Percentiles rank a stretch among this genome's conserved stretches.
phyloP scores from a whole-genome alignment of 2,888 invertebrate species.

The Seladonia tumulorum region DNA sequence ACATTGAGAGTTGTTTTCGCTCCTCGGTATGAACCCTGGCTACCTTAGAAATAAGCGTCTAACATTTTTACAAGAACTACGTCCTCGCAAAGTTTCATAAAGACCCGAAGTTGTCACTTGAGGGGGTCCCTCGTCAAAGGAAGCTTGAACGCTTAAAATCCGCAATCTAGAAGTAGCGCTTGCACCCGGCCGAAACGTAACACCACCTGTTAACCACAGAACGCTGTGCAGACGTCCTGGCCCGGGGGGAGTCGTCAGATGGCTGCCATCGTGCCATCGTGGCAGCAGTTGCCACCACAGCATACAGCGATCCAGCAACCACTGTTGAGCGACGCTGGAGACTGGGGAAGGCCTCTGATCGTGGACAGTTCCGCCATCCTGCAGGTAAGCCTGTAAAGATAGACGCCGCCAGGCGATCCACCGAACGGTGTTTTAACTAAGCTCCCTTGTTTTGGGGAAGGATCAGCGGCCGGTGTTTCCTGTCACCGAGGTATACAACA shows the following conservation, averaged over 20 bases:
- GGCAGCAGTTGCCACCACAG: constrained; percentile 91
- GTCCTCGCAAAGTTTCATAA: not conserved
- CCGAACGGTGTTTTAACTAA: constrained; percentile 52
- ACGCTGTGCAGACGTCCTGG: constrained; percentile 90
- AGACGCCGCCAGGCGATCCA: no score
- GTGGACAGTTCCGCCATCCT: constrained; percentile 91
- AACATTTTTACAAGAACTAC: not conserved
- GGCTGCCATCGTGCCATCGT: constrained; percentile 92
- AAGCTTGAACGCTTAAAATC: not conserved
- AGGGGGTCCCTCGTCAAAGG: not conserved
- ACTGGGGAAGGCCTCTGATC: constrained; percentile 91
- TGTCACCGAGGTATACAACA: constrained; percentile 87
- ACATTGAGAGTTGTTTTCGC: no score
- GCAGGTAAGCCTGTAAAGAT: constrained; percentile 85
- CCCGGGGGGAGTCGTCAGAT: constrained; percentile 90
- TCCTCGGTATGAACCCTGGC: not conserved
- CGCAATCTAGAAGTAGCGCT: not conserved
- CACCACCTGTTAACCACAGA: constrained; percentile 80
- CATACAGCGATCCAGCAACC: constrained; percentile 88
- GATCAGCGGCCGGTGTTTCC: constrained; percentile 88
- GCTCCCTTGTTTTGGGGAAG: constrained; percentile 81
- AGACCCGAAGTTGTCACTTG: not conserved
- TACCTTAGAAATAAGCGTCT: not conserved
- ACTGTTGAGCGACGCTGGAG: constrained; percentile 87
- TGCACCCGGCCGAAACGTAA: not conserved